Evolutionary conservation across 64 coral and sea anemone species (phyloP), one percentile per base, ranked within the genome.

Genomic region (Hydrozoanthus tunicans): DNA sequence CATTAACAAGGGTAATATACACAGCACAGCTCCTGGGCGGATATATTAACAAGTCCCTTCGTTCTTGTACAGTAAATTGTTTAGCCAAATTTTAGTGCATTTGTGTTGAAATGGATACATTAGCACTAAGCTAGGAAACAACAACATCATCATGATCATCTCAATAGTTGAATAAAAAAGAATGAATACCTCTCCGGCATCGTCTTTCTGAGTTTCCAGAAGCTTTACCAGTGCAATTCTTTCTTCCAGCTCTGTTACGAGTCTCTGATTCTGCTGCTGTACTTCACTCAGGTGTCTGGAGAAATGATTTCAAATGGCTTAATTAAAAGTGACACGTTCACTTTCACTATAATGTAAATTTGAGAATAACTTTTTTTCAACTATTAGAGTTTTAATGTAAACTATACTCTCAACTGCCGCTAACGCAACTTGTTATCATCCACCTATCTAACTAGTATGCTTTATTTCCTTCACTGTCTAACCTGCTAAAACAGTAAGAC

Each of bases 171-270:
- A 64, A 64, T 9, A 0, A 64, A 9, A 64, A 64, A 64, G 14
- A 5, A 73, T 26, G 26, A 73, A 73, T 79, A 79, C 77, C 77
- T 79, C 54, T 6, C 24, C 59, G 7, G 9, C 2, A 79, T 24
- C 59, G 15, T 59, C 9, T 59, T 79, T 79, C 77, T 79, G 77
- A 12, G 14, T 23, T 56, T 79, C 77, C 9, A 79, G 55, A 6
- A 59, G 59, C 17, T 79, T 79, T 79, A 79, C 59, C 14, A 59
- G 59, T 79, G 53, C 55, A 56, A 23, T 79, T 58, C 24, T 79
- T 79, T 79, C 53, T 23, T 79, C 23, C 0, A 15, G 77, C 59
- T 79, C 77, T 14, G 57, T 5, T 8, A 4, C 17, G 15, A 79
- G 77, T 57, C 77, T 79, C 9, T 23, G 53, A 56, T 79, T 79